These are phyloP conservation scores for Electrophaes corylata DNA, from an alignment of 2,888 invertebrate genomes.

Conservation along the genomic window DNA sequence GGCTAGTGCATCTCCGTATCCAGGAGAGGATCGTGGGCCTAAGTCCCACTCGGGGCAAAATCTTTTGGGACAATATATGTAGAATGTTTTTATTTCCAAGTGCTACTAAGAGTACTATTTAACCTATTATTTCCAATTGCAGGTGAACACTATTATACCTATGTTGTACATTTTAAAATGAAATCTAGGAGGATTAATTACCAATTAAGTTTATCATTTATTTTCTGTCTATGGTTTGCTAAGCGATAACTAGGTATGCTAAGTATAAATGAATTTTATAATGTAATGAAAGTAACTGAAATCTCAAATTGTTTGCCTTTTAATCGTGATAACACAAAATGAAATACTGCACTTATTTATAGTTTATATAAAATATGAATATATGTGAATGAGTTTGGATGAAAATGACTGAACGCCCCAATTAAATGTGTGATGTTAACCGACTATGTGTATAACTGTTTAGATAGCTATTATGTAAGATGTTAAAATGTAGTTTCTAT, in stretches of 20 bases:
- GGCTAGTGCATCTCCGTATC: no score
- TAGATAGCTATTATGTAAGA: conserved; percentile 52
- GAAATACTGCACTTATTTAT: not conserved
- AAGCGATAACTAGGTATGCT: conserved; percentile 5
- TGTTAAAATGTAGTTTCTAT: conserved; percentile 33
- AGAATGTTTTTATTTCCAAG: no score
- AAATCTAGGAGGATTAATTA: no score
- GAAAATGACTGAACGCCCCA: conserved; percentile 37
- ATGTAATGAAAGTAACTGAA: conserved; percentile 23
- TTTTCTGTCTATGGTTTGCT: not conserved
- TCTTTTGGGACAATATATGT: no score
- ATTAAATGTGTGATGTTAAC: conserved; percentile 47
- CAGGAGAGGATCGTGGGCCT: no score
- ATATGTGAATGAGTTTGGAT: conserved; percentile 16
- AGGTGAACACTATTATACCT: no score
- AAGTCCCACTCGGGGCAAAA: no score
- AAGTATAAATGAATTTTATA: conserved; percentile 12
- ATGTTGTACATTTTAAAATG: no score
- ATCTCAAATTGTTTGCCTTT: conserved; percentile 19
- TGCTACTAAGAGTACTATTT: no score
- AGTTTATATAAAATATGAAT: not conserved
- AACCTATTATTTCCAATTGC: no score
- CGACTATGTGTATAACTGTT: conserved; percentile 45
- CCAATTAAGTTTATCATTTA: no score
- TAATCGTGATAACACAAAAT: not conserved